Conservation (phyloP, 2,797 vertebrate species). For the Sus cebifrons region DNA sequence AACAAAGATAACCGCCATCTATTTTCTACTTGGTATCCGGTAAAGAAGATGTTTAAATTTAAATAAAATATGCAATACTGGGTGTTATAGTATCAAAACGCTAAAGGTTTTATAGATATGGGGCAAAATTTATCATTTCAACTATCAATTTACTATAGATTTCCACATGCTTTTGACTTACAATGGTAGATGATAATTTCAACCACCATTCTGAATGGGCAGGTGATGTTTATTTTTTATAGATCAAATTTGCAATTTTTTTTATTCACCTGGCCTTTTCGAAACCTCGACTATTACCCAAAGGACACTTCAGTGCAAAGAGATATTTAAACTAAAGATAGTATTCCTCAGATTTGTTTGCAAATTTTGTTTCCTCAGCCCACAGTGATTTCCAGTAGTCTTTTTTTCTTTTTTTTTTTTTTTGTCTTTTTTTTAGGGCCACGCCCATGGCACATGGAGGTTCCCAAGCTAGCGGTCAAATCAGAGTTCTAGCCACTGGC, state of each 20-base stretch:
- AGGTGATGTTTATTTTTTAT: slow-evolving; percentile 5
- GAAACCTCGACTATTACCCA: not conserved
- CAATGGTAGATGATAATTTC: not conserved
- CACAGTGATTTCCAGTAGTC: not conserved
- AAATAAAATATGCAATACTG: slow-evolving; percentile 8
- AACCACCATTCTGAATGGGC: not conserved
- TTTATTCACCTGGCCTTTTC: not conserved
- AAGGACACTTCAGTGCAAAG: not conserved
- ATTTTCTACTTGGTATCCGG: not conserved
- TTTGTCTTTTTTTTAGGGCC: too few relatives aligned
- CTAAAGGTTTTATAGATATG: not conserved
- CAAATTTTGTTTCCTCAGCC: not conserved
- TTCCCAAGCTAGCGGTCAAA: too few relatives aligned
- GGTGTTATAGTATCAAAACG: not conserved
- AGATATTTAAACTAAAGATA: not conserved
- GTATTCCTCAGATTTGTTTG: not conserved
- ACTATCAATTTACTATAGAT: not conserved
- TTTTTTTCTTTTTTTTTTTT: too few relatives aligned
- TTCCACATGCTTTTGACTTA: not conserved
- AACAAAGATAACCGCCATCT: not conserved
- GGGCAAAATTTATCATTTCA: not conserved
- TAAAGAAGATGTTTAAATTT: slow-evolving; percentile 36
- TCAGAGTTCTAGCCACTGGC: too few relatives aligned
- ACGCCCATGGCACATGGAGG: too few relatives aligned
- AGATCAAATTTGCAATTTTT: not conserved